Conservation (phyloP, 2,113 vertebrate genomes). For the Gobio gobio region DNA sequence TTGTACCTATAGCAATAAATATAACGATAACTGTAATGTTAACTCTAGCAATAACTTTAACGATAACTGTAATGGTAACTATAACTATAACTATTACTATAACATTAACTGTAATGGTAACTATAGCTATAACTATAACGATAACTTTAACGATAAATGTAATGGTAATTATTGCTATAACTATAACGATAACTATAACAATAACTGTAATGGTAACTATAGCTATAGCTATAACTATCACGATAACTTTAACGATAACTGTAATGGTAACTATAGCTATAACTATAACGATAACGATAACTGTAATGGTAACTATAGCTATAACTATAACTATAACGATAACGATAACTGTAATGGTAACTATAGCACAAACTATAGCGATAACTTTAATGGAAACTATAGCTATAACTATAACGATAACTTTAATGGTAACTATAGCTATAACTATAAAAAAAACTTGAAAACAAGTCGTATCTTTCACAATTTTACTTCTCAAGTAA, state of each 20-base stretch:
- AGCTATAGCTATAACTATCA: too few species aligned
- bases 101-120: too few species aligned
- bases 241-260: not conserved
- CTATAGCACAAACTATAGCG: not conserved
- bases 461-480: not conserved
- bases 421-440: too few species aligned
- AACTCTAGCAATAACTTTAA: not conserved
- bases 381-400: not conserved
- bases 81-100: too few species aligned
- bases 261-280: not conserved
- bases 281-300: too few species aligned
- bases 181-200: not conserved
- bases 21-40: not conserved
- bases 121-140: not conserved
- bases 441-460: not conserved
- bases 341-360: too few species aligned
- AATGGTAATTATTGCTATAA: too few species aligned
- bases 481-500: not conserved
- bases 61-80: not conserved
- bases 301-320: too few species aligned
- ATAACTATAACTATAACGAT: too few species aligned
- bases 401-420: accelerated
- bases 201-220: not conserved
- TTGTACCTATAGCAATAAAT: not conserved
- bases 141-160: too few species aligned